A percentile compares a stretch with the other conserved stretches of the same genome.
Conservation (phyloP, 2,797 vertebrate genomes). For the Peromyscus eremicus region DNA sequence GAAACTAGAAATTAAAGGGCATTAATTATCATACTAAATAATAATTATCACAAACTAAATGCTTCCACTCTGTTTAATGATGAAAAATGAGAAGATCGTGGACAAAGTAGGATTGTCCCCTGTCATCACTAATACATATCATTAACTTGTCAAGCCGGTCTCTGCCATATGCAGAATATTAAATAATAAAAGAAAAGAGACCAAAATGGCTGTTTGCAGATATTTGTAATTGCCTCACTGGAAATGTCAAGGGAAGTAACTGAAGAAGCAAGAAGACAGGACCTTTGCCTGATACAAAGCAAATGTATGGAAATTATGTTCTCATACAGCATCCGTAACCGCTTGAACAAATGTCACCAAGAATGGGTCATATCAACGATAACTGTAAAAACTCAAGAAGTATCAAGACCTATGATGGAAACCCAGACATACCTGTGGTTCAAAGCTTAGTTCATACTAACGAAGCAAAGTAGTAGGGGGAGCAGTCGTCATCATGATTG, state of each 20-base stretch:
- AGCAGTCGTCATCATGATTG: neutral
- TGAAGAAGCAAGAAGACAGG: constrained; percentile 16
- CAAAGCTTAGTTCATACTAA: neutral
- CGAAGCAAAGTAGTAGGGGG: neutral
- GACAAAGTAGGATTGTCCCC: constrained; percentile 36
- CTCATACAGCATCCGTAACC: neutral
- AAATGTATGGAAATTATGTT: constrained; percentile 28
- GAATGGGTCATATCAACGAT: neutral
- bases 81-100: constrained; percentile 54
- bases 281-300: constrained; percentile 7
- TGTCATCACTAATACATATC: neutral
- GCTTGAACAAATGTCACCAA: constrained; percentile 26
- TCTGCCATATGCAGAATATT: constrained; percentile 1
- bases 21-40: constrained; percentile 57
- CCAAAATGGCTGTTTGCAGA: constrained; percentile 24
- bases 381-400: constrained; percentile 8
- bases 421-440: neutral
- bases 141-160: constrained; percentile 49
- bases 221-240: neutral
- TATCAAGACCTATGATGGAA: neutral
- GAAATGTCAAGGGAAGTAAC: constrained; percentile 24
- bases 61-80: constrained; percentile 40
- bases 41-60: constrained; percentile 58
- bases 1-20: constrained; percentile 54
- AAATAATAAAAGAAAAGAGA: constrained; percentile 39